phyloP scores from a whole-genome alignment of 2,888 invertebrate genomes.

The Ectemnius cavifrons region DNA sequence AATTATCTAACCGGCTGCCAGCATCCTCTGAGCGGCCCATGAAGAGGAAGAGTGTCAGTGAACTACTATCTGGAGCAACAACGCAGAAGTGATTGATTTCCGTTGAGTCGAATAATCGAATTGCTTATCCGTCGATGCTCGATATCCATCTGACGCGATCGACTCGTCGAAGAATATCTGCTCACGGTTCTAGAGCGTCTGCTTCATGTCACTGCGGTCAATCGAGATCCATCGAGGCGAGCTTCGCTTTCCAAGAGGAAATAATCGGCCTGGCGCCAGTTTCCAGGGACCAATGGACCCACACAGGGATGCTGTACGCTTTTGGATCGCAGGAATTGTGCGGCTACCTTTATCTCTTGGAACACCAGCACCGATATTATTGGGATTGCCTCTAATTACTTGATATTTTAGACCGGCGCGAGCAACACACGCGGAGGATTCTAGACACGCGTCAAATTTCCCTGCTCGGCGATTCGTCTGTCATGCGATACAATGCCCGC shows the following conservation, averaged over 20 bases:
- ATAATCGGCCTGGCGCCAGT: neutral
- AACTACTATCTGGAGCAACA: neutral
- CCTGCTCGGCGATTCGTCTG: neutral
- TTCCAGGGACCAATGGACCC: neutral
- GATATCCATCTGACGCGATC: no score
- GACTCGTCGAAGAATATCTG: no score
- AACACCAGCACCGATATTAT: slow-evolving; percentile 19
- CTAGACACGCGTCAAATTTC: slow-evolving; percentile 4
- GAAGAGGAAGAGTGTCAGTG: no score
- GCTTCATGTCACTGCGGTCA: no score
- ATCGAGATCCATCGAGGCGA: no score
- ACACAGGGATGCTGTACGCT: neutral
- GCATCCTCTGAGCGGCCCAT: no score
- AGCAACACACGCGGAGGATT: slow-evolving; percentile 19
- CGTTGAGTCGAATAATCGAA: slow-evolving; percentile 50
- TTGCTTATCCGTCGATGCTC: slow-evolving; percentile 38
- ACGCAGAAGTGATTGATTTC: slow-evolving; percentile 27
- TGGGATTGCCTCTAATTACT: slow-evolving; percentile 42
- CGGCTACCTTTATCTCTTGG: slow-evolving; percentile 24
- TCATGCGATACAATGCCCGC: neutral
- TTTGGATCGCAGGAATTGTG: neutral
- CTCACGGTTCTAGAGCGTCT: no score
- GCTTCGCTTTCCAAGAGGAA: neutral
- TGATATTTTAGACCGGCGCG: slow-evolving; percentile 16
- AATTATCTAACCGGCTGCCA: no score